Percentiles rank a stretch among this genome's conserved stretches.
These are phyloP conservation scores for Neolamprologus falcicula DNA, from an alignment of 2,113 vertebrate species.

Conservation along the genomic window DNA sequence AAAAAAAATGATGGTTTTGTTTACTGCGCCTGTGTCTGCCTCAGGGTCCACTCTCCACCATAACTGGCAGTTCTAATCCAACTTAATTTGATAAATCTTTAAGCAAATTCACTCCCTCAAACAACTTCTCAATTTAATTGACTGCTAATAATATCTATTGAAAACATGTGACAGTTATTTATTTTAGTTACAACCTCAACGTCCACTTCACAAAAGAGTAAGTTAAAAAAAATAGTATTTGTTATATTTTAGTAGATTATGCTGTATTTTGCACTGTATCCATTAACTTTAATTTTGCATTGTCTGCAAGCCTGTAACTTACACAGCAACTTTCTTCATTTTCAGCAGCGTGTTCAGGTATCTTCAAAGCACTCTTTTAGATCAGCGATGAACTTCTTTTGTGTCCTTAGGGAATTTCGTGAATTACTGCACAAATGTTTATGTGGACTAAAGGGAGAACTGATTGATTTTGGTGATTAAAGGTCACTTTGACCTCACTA, in stretches of 20 bases:
- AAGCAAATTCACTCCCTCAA: neutral
- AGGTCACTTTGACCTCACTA: neutral
- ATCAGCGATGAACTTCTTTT: neutral
- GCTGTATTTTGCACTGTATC: accelerated
- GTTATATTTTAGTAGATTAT: neutral
- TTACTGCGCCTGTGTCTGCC: neutral
- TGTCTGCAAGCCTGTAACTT: neutral
- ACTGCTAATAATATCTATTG: accelerated
- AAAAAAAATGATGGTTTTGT: neutral
- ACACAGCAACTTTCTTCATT: neutral
- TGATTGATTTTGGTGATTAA: neutral
- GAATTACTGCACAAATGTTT: neutral
- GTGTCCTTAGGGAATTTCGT: accelerated
- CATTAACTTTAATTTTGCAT: neutral
- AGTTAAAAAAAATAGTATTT: neutral
- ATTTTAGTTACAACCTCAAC: neutral
- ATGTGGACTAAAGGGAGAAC: neutral
- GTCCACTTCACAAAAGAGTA: neutral
- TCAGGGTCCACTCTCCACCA: neutral
- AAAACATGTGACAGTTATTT: neutral
- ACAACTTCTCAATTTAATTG: neutral
- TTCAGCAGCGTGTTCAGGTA: neutral
- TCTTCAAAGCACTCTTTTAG: neutral
- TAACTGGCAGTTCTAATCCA: neutral
- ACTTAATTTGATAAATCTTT: neutral